phyloP scores from a whole-genome alignment of 2,797 vertebrate species.

The Sphenodon punctatus region DNA sequence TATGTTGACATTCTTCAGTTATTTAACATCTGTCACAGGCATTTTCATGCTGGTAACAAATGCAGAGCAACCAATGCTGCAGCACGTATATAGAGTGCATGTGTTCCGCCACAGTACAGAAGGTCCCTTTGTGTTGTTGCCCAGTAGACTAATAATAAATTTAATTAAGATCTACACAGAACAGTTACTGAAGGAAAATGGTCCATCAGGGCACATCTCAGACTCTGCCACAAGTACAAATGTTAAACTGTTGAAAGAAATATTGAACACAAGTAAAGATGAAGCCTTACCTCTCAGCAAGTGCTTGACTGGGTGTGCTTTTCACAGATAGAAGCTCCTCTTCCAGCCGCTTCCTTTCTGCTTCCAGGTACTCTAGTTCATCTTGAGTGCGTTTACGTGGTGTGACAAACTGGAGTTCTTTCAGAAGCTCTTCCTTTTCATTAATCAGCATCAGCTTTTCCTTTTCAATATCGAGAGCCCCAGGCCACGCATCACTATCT shows the following conservation, averaged over 20 bases:
- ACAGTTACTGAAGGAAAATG: slow-evolving; percentile 2
- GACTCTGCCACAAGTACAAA: slow-evolving; percentile 10
- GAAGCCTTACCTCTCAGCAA: slow-evolving; percentile 77
- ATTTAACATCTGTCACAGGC: slow-evolving; percentile 49
- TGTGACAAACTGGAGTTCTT: slow-evolving; percentile 84
- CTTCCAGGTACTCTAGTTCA: slow-evolving; percentile 78
- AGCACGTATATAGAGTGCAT: neutral
- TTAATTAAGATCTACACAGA: slow-evolving; percentile 16
- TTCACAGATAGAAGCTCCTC: slow-evolving; percentile 78
- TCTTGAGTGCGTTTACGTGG: slow-evolving; percentile 74
- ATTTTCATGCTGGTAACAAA: slow-evolving; percentile 41
- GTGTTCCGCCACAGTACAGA: neutral
- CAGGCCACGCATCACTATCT: slow-evolving; percentile 82
- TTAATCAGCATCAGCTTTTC: slow-evolving; percentile 83
- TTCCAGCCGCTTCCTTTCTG: slow-evolving; percentile 79
- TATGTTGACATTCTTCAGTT: slow-evolving; percentile 52
- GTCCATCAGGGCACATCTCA: slow-evolving; percentile 13
- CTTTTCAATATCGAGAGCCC: slow-evolving; percentile 80
- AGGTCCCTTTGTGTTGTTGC: slow-evolving; percentile 24
- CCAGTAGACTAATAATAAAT: slow-evolving; percentile 48
- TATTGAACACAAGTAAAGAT: neutral
- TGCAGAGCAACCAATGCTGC: neutral
- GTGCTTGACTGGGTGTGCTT: slow-evolving; percentile 75
- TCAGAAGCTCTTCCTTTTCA: slow-evolving; percentile 85
- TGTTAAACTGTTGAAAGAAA: slow-evolving; percentile 4